Base-by-base conservation (phyloP, 2,797 vertebrate species). In the Tachyglossus aculeatus region DNA sequence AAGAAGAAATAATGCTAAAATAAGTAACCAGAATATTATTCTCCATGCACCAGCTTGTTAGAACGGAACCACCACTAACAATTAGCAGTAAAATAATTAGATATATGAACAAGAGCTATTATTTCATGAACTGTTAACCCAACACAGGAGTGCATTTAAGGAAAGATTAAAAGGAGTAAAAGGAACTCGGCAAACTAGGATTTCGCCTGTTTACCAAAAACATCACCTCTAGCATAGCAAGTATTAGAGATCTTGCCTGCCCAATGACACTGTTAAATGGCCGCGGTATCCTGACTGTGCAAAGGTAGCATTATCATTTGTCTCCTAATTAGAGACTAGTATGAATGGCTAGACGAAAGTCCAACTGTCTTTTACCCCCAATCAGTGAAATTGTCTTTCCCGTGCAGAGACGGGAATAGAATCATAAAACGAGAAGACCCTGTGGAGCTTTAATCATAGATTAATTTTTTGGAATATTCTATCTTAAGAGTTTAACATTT, bases 201-300 rank as follows among this genome's bases (percentile, higher is more conserved):
- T n/a, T n/a, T n/a, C n/a, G 91, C 88, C 91, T 93, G 90, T 92
- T 93, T 92, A 92, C 88, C 86, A 91, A 91, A 93, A 92, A 91
- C 88, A 93, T 88, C 83, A 82, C 88, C 90, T 91, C 84, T 80
- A 83, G 90, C 34, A 0, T 0, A 1, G 1, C 7, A 47, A 64
- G 14, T 60, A 57, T 47, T 57, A 61, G 34, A 90, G 89, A 90
- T 86, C 71, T 74, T 8, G 76, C 90, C 90, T 93, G 89, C 90
- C 71, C 90, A n/a, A 88, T 90, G 90, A 92, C 67, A 0, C 1
- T 0, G 54, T 92, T 91, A 0, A 93, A 92, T 68, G 74, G n/a
- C n/a, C n/a, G n/a, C n/a, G n/a, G n/a, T n/a, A n/a, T n/a, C n/a
- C n/a, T n/a, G n/a, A n/a, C n/a, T 64, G 67, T 88, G 90, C 85